Conservation (phyloP, 2,113 vertebrate genomes). For the Gopherus evgoodei region DNA sequence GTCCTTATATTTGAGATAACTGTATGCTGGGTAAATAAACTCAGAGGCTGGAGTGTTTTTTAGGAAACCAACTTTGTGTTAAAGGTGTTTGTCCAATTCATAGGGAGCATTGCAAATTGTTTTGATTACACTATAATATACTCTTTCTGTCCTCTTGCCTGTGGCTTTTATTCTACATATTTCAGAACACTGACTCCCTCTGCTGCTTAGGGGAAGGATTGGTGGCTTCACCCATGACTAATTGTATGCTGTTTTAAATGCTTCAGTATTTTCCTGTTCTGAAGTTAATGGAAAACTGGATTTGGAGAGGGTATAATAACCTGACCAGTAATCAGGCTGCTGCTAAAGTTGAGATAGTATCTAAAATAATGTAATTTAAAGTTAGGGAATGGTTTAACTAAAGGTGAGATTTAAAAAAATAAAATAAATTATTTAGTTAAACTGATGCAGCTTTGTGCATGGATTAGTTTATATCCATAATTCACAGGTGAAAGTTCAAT, state of each 20-base stretch:
- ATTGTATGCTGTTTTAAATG: not conserved
- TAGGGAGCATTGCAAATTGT: not conserved
- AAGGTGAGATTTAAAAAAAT: not conserved
- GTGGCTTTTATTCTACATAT: not conserved
- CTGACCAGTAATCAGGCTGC: not conserved
- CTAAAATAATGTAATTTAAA: not conserved
- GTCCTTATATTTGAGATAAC: not conserved
- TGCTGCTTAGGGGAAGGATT: not conserved
- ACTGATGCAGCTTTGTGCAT: not conserved
- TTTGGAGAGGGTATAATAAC: not conserved
- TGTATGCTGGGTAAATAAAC: not conserved
- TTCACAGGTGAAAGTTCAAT: not conserved
- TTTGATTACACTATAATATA: not conserved
- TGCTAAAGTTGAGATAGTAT: not conserved
- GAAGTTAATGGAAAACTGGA: not conserved
- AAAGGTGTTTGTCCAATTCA: not conserved
- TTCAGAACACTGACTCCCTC: not conserved
- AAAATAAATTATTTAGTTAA: rapidly evolving
- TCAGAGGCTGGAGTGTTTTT: not conserved
- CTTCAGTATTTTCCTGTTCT: not conserved
- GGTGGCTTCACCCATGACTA: not conserved
- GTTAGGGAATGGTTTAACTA: not conserved
- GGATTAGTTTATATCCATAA: rapidly evolving
- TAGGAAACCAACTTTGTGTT: not conserved
- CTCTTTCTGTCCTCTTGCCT: not conserved